These are phyloP conservation scores for Leguminivora glycinivorella DNA, from an alignment of 1,140 invertebrate genomes.

Conservation along the genomic window DNA sequence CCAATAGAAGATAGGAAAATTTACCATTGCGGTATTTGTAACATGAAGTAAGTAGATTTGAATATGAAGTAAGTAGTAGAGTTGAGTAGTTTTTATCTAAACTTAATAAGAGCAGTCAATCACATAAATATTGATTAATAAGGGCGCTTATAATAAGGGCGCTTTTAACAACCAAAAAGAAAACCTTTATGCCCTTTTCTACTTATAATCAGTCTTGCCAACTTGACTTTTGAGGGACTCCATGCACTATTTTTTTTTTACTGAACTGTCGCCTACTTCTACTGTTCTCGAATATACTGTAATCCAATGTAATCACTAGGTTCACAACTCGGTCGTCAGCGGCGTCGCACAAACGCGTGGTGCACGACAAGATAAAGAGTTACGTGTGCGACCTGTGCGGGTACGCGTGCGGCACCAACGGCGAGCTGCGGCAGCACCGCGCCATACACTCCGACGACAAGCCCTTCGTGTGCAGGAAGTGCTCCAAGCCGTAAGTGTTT, in stretches of 20 bases:
- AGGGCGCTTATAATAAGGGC: too few species aligned
- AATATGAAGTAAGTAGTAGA: constrained; percentile 29
- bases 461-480: constrained; percentile 69
- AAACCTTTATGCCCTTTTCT: too few species aligned
- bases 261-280: too few species aligned
- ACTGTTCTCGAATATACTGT: background rate
- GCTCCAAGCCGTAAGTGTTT: constrained; percentile 65
- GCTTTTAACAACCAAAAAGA: too few species aligned
- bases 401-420: constrained; percentile 75
- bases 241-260: too few species aligned
- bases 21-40: constrained; percentile 70
- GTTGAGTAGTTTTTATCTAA: background rate
- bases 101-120: too few species aligned
- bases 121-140: too few species aligned
- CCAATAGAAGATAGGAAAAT: constrained; percentile 75
- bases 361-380: constrained; percentile 84
- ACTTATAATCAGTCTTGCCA: too few species aligned
- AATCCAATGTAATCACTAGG: constrained; percentile 37
- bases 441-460: constrained; percentile 78
- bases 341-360: constrained; percentile 71
- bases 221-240: too few species aligned
- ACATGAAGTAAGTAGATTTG: constrained; percentile 73
- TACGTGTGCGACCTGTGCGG: constrained; percentile 82
- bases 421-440: constrained; percentile 73
- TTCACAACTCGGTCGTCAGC: constrained; percentile 74